These are phyloP conservation scores for Megalurothrips usitatus DNA, from an alignment of 2,888 invertebrate genomes.

Conservation along the genomic window DNA sequence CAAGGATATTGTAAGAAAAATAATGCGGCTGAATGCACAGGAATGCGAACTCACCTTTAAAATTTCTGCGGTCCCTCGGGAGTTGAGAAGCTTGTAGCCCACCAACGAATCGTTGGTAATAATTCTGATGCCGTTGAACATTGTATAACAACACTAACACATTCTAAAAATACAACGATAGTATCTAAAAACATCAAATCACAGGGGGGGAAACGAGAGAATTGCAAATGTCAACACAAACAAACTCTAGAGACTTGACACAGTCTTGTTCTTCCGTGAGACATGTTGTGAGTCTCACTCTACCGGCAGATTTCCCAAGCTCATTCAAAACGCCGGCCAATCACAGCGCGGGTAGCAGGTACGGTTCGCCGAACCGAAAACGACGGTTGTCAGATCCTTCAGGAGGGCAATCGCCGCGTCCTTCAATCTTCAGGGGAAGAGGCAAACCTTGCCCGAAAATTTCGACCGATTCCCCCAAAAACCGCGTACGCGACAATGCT, in stretches of 20 bases:
- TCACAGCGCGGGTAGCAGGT: not conserved
- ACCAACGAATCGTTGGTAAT: not conserved
- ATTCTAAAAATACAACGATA: not conserved
- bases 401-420: too few species aligned
- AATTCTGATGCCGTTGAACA: not conserved
- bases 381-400: not conserved
- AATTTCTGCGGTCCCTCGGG: not conserved
- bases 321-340: not conserved
- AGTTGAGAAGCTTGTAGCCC: not conserved
- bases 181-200: not conserved
- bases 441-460: too few species aligned
- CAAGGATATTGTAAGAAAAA: too few species aligned
- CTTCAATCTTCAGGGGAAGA: too few species aligned
- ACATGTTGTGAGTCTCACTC: conserved; percentile 24
- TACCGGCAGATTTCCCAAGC: conserved; percentile 24
- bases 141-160: not conserved
- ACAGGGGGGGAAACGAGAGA: not conserved
- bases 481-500: too few species aligned
- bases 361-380: not conserved
- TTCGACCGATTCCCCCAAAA: too few species aligned
- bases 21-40: too few species aligned
- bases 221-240: not conserved
- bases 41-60: not conserved
- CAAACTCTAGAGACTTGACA: not conserved
- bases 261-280: conserved; percentile 3